Evolutionary conservation across 2,888 invertebrate species (phyloP), one percentile per base, ranked within the genome.

Genomic region (Syritta pipiens): DNA sequence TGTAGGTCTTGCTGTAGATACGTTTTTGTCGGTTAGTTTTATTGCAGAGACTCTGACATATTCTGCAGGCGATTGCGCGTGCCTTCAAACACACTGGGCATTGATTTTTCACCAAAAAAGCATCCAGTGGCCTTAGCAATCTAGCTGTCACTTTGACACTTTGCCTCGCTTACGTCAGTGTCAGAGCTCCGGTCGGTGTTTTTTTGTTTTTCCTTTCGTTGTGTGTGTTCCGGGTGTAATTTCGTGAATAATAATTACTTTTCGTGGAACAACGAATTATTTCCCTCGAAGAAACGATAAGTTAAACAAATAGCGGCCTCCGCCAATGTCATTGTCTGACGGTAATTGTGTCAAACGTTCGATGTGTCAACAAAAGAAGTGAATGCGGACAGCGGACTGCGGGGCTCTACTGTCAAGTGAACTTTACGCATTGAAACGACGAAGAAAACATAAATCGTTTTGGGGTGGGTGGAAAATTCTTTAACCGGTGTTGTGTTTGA

Each of bases 1-100:
- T 72, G 37, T 74, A 30, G 60, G 79, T 79, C 57, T 72, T 12
- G 53, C 44, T 24, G 42, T 40, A 65, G 49, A 53, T 72, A 49
- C 46, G 30, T 40, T 63, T 72, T 55, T 46, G 32, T 22, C 28
- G 28, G 6, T 37, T 20, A 10, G 19, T 42, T 19, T 49, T 19
- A 60, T 49, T 79, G 79, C 79, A 68, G 79, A 68, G 49, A 63
- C 51, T 69, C 53, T 69, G 76, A 79, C 71, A 49, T 6, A 57
- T 49, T 44, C 44, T 30, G 40, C 20, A 37, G 51, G 74, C 67
- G 79, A 28, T 68, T 79, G 79, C 79, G 79, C 79, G 44, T 74
- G 60, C 44, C 22, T 37, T 60, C 26, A 7, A 22, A 48, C 42
- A 14, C 3, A 42, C 19, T 1, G 32, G 20, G 4, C 20, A 79